Evolutionary conservation across 2,797 vertebrate genomes (phyloP), one percentile per base, ranked within the genome.

Genomic region (Melopsittacus undulatus): DNA sequence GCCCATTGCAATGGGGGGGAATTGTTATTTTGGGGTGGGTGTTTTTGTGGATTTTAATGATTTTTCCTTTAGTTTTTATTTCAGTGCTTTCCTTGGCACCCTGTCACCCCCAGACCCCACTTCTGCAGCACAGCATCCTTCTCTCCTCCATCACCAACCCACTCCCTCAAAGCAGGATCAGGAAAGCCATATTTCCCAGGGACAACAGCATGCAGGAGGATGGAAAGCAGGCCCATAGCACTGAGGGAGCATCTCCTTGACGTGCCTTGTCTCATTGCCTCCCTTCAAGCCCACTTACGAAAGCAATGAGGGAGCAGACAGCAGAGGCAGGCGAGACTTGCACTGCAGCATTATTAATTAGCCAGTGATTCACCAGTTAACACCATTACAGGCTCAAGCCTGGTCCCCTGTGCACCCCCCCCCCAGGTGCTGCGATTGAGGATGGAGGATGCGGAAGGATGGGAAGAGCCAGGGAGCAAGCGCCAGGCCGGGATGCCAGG

Each of bases 261-360:
- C 23, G 1, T 34, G 81, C 72, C 81, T 88, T 93, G 94, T 96
- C 92, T 97, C 97, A 96, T 92, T 95, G 87, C 94, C 66, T 95
- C 79, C 64, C 94, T 97, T 97, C 95, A 96, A 95, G 96, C 95
- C 97, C 93, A 96, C 95, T 97, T 97, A 96, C 66, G 13, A 90
- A 93, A 90, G 95, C 92, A 97, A 94, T 95, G 93, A 97, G 92
- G 95, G 95, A 97, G 89, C 86, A 91, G 83, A 95, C 91, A 96
- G 96, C 70, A 95, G 80, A 94, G 82, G 83, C 40, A 32, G 79
- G 90, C 54, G 46, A 97, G 92, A 91, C 95, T 92, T 23, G 1
- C 22, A 5, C 81, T 83, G 88, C 90, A 92, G 79, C 17, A 9
- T 95, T 95, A 97, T 96, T 96, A 97, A 97, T 95, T 94, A 94